A percentile compares a stretch with the other conserved stretches of the same genome.
Conservation (phyloP, 2,113 vertebrate genomes). For the Paramisgurnus dabryanus region DNA sequence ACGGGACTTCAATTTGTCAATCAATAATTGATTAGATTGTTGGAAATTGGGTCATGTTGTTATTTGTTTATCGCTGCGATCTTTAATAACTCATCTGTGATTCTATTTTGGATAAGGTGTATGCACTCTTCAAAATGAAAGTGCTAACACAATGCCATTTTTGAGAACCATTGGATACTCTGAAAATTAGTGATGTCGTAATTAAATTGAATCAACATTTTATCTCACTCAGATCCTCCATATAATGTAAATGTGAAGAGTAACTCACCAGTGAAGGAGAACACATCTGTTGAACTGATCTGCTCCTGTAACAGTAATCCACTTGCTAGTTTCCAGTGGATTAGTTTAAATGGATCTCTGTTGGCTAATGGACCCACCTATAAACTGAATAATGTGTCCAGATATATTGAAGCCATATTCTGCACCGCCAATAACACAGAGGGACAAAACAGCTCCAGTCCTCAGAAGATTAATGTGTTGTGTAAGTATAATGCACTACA, state of each 20-base stretch:
- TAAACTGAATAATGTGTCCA: slow-evolving; percentile 53
- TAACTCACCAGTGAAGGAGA: slow-evolving; percentile 56
- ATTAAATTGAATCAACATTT: too few species aligned
- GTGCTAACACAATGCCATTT: too few species aligned
- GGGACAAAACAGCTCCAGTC: slow-evolving; percentile 54
- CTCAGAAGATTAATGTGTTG: background rate
- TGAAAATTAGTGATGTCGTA: too few species aligned
- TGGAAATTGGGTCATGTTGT: too few species aligned
- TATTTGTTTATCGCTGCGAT: too few species aligned
- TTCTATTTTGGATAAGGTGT: too few species aligned
- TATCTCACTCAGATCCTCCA: slow-evolving; percentile 60
- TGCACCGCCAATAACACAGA: slow-evolving; percentile 62
- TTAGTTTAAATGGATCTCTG: slow-evolving; percentile 22
- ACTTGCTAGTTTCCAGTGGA: slow-evolving; percentile 60
- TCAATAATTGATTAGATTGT: too few species aligned
- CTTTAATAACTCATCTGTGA: too few species aligned
- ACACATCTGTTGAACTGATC: slow-evolving; percentile 54
- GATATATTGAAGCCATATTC: slow-evolving; percentile 56
- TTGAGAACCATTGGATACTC: too few species aligned
- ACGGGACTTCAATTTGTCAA: too few species aligned
- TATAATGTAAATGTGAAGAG: slow-evolving; percentile 54
- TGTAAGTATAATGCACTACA: too few species aligned
- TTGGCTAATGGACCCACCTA: slow-evolving; percentile 30
- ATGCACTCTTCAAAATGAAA: too few species aligned
- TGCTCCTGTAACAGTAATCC: slow-evolving; percentile 68